A percentile compares a stretch with the other conserved stretches of the same genome.
phyloP scores from a whole-genome alignment of 92 coral and sea anemone species.

The Zoanthus sansibaricus region DNA sequence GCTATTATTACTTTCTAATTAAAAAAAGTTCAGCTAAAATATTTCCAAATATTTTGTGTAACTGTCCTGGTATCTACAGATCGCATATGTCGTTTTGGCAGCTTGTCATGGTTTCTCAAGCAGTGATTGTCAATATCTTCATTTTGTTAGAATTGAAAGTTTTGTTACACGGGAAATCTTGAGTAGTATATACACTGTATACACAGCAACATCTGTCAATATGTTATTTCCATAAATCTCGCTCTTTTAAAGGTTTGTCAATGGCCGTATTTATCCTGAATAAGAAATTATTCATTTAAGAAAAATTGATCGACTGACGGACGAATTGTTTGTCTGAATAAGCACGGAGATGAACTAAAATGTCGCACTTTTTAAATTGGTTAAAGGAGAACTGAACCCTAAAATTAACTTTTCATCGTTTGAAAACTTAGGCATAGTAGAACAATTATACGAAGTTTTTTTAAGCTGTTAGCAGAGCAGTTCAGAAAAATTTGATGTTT shows the following conservation, averaged over 20 bases:
- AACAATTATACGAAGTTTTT: no score
- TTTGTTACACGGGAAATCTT: neutral
- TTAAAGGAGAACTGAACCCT: no score
- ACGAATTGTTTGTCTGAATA: no score
- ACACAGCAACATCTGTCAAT: neutral
- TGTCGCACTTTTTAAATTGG: no score
- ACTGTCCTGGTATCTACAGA: neutral
- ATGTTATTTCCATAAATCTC: neutral
- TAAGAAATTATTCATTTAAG: no score
- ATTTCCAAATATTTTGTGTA: neutral
- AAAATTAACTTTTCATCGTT: no score
- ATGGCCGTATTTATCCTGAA: no score
- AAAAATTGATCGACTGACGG: no score
- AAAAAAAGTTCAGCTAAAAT: neutral
- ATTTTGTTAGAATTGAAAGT: neutral
- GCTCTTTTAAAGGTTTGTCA: neutral
- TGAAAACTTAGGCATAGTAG: no score
- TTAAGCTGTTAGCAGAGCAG: no score
- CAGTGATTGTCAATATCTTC: neutral
- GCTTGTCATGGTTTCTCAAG: neutral
- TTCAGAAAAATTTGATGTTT: no score
- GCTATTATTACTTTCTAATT: neutral
- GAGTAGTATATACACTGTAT: neutral
- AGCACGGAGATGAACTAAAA: no score
- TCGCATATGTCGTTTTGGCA: neutral